A percentile compares a stretch with the other conserved stretches of the same genome.
phyloP scores from a whole-genome alignment of 2,888 invertebrate species.

The Lottia scabra region DNA sequence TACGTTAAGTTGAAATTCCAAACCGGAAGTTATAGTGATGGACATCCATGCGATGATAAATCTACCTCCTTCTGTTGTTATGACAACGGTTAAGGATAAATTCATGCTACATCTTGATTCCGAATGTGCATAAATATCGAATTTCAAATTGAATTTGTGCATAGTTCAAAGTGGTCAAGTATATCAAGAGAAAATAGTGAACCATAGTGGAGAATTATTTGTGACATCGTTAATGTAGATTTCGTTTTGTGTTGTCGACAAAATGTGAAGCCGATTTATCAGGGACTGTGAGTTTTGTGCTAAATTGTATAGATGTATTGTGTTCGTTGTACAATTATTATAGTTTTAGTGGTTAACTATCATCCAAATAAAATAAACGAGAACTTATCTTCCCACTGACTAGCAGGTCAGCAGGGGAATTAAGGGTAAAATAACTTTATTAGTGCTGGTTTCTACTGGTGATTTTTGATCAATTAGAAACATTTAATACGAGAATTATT shows the following conservation, averaged over 20 bases:
- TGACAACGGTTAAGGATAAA: slow-evolving; percentile 1
- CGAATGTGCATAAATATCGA: too few relatives aligned
- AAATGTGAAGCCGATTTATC: background rate
- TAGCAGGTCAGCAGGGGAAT: background rate
- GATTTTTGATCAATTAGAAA: too few relatives aligned
- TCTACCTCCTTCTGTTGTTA: slow-evolving; percentile 14
- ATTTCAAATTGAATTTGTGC: too few relatives aligned
- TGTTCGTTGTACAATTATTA: background rate
- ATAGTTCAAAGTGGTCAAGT: too few relatives aligned
- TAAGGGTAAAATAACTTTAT: background rate
- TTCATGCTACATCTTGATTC: background rate
- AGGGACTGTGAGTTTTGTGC: background rate
- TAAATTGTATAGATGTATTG: slow-evolving; percentile 3
- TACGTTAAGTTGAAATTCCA: slow-evolving; percentile 15
- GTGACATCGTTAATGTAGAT: background rate
- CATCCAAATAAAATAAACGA: too few relatives aligned
- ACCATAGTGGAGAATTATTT: background rate
- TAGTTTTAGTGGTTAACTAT: too few relatives aligned
- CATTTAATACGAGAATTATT: too few relatives aligned
- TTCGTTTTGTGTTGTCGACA: slow-evolving; percentile 6
- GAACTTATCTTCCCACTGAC: too few relatives aligned
- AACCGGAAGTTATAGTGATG: slow-evolving; percentile 6
- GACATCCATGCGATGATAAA: background rate
- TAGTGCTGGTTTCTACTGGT: slow-evolving; percentile 1
- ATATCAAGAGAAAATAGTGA: background rate